Conservation (phyloP, 2,888 invertebrate genomes). For the Antheraea assamensis region DNA sequence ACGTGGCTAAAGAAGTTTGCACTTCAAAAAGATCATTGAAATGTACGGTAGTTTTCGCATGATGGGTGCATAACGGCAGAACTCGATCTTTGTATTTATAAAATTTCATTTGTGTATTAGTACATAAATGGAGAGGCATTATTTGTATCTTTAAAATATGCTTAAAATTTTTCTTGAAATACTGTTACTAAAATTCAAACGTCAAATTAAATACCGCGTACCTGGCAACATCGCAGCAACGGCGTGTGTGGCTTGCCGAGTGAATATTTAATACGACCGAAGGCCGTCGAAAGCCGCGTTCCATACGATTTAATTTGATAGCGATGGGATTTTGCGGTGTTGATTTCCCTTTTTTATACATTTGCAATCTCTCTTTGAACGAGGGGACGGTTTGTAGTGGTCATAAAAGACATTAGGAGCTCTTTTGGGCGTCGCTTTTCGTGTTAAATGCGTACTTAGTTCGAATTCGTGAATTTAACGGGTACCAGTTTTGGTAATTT, state of each 20-base stretch:
- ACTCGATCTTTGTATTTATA: too few species aligned
- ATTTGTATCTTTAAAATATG: too few species aligned
- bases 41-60: too few species aligned
- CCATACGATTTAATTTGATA: constrained; percentile 51
- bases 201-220: not conserved
- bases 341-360: constrained; percentile 22
- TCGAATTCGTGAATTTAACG: constrained; percentile 2
- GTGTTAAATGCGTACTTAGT: constrained; percentile 12
- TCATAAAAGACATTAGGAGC: constrained; percentile 13
- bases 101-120: too few species aligned
- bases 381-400: constrained; percentile 14
- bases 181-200: not conserved
- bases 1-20: too few species aligned
- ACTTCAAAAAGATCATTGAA: too few species aligned
- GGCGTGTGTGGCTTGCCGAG: constrained; percentile 37
- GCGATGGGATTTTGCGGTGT: constrained; percentile 42
- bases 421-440: constrained; percentile 5
- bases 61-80: too few species aligned
- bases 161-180: too few species aligned
- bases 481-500: not conserved
- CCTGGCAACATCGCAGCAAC: constrained; percentile 20
- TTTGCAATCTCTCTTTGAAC: constrained; percentile 15
- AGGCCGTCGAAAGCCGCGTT: constrained; percentile 40
- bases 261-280: constrained; percentile 50
- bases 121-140: too few species aligned